A percentile compares a stretch with the other conserved stretches of the same genome.
phyloP scores from a whole-genome alignment of 2,797 vertebrate genomes.

The Hyperoplus lanceolatus region DNA sequence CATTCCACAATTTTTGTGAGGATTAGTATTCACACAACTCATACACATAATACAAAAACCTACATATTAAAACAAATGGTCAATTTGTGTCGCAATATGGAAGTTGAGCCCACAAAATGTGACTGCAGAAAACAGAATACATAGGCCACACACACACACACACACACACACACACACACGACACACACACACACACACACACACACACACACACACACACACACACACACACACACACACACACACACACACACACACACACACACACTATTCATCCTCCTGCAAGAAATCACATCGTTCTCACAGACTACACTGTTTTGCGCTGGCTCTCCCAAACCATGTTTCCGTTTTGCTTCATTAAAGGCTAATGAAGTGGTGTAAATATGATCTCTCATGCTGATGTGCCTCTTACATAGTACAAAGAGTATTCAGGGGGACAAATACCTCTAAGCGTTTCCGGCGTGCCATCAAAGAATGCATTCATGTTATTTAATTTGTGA shows the following conservation, averaged over 20 bases:
- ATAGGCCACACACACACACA: background rate
- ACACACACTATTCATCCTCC: conserved; percentile 15
- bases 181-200: background rate
- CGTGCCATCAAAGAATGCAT: conserved; percentile 10
- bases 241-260: conserved; percentile 3
- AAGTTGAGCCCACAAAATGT: background rate
- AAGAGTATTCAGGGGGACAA: conserved; percentile 52
- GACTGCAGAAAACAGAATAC: background rate
- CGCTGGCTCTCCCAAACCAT: conserved; percentile 25
- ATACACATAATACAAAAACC: background rate
- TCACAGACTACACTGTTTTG: conserved; percentile 24
- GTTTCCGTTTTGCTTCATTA: conserved; percentile 65
- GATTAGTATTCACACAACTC: too few relatives aligned
- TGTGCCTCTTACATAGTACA: conserved; percentile 54
- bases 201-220: conserved; percentile 18
- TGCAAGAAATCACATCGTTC: conserved; percentile 49
- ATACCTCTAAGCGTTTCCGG: conserved; percentile 28
- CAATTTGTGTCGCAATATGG: background rate
- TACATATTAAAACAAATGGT: background rate
- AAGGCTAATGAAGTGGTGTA: conserved; percentile 67
- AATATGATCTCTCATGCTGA: conserved; percentile 55
- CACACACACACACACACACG: conserved; percentile 16
- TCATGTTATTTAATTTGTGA: conserved; percentile 15
- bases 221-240: conserved; percentile 9
- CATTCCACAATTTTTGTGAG: background rate